Conservation (phyloP, 2,888 invertebrate species). For the Sceliomorpha sp. region DNA sequence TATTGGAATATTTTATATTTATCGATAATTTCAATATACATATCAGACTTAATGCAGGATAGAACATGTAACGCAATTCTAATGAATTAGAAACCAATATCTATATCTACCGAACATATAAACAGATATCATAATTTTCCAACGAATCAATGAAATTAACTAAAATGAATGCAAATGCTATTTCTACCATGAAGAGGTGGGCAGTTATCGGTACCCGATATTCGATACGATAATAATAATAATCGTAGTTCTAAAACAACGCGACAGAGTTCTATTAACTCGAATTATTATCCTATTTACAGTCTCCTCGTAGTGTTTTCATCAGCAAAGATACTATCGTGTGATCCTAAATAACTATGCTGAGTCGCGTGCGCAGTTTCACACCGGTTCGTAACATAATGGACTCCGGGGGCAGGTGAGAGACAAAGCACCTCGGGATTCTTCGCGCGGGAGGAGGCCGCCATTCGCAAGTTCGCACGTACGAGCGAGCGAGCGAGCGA, state of each 20-base stretch:
- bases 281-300: conserved; percentile 19
- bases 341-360: conserved; percentile 26
- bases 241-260: conserved; percentile 1
- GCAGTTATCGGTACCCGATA: too few relatives aligned
- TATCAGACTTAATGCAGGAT: too few relatives aligned
- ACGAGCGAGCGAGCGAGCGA: conserved; percentile 50
- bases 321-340: conserved; percentile 26
- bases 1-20: too few relatives aligned
- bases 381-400: conserved; percentile 4
- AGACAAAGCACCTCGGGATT: conserved; percentile 14
- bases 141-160: too few relatives aligned
- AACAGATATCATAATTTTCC: too few relatives aligned
- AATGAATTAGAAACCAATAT: too few relatives aligned
- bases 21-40: too few relatives aligned
- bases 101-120: too few relatives aligned
- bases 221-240: too few relatives aligned
- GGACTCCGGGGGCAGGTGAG: conserved; percentile 21
- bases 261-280: not conserved
- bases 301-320: conserved; percentile 18
- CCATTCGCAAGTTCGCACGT: conserved; percentile 43
- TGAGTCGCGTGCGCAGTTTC: conserved; percentile 42
- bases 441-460: conserved; percentile 16
- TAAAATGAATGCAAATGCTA: conserved; percentile 26
- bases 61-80: too few relatives aligned
- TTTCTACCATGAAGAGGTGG: too few relatives aligned